These are phyloP conservation scores for Xestobium rufovillosum DNA, from an alignment of 2,888 invertebrate species.

Conservation along the genomic window DNA sequence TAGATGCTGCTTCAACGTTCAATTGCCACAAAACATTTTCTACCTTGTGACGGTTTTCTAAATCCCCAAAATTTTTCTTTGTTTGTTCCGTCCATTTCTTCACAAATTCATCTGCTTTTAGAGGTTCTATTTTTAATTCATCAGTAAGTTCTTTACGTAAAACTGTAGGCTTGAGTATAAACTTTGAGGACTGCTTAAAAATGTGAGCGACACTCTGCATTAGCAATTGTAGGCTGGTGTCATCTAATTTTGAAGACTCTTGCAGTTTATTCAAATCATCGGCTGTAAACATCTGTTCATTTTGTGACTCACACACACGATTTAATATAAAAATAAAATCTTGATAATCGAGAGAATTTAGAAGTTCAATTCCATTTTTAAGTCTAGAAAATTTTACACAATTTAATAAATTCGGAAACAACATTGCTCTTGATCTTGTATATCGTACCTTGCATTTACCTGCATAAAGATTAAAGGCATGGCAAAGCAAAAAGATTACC, in stretches of 20 bases:
- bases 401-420: too few species aligned
- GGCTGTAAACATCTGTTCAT: background rate
- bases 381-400: background rate
- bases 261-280: slow-evolving; percentile 20
- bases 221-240: slow-evolving; percentile 27
- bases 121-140: slow-evolving; percentile 43
- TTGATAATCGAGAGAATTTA: background rate
- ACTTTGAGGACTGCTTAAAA: slow-evolving; percentile 45
- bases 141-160: slow-evolving; percentile 47
- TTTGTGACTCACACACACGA: background rate
- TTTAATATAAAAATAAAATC: background rate
- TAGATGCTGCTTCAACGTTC: slow-evolving; percentile 47
- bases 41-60: slow-evolving; percentile 44
- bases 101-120: slow-evolving; percentile 50
- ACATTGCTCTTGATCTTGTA: too few species aligned
- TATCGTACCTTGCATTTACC: too few species aligned
- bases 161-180: slow-evolving; percentile 49
- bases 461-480: too few species aligned
- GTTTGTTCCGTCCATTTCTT: slow-evolving; percentile 48
- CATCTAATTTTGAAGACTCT: slow-evolving; percentile 29
- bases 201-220: slow-evolving; percentile 39
- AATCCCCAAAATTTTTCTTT: slow-evolving; percentile 47
- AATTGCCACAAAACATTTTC: slow-evolving; percentile 50
- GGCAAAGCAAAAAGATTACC: too few species aligned
- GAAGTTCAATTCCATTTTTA: background rate